A percentile compares a stretch with the other conserved stretches of the same genome.
These are phyloP conservation scores for Typhlomys cinereus DNA, from an alignment of 2,113 vertebrate genomes.

Conservation along the genomic window DNA sequence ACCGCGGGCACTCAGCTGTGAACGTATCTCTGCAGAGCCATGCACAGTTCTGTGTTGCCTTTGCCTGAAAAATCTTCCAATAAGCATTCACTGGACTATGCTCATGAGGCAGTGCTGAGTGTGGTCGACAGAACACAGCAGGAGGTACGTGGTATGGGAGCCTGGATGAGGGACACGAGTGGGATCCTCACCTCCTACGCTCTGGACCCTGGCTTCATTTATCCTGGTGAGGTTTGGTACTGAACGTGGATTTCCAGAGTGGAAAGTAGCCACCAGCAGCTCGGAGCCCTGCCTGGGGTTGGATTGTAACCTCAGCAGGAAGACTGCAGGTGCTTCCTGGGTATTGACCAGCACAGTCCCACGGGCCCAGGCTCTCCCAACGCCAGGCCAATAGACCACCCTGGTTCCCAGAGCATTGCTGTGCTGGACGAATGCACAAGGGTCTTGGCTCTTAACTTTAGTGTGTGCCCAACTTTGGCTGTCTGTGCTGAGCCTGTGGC, in stretches of 20 bases:
- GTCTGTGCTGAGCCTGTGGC: not conserved
- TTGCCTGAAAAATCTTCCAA: not conserved
- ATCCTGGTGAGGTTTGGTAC: not conserved
- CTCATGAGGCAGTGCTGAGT: not conserved
- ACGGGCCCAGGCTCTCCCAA: not conserved
- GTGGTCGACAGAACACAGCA: not conserved
- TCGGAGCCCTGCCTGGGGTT: not conserved
- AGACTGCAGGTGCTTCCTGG: not conserved
- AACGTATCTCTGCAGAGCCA: not conserved
- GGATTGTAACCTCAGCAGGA: not conserved
- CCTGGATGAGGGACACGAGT: not conserved
- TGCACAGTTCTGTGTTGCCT: not conserved
- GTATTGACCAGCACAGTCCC: not conserved
- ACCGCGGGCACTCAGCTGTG: not conserved
- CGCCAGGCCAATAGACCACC: not conserved
- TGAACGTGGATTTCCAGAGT: not conserved
- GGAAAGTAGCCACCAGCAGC: not conserved
- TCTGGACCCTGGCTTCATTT: not conserved
- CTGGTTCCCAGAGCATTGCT: not conserved
- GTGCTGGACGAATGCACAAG: not conserved
- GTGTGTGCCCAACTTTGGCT: not conserved
- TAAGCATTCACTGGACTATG: not conserved
- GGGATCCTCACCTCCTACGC: not conserved
- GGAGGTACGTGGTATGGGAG: not conserved
- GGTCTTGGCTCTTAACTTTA: not conserved